phyloP scores from a whole-genome alignment of 2,113 vertebrate genomes.

The Bufo gargarizans region DNA sequence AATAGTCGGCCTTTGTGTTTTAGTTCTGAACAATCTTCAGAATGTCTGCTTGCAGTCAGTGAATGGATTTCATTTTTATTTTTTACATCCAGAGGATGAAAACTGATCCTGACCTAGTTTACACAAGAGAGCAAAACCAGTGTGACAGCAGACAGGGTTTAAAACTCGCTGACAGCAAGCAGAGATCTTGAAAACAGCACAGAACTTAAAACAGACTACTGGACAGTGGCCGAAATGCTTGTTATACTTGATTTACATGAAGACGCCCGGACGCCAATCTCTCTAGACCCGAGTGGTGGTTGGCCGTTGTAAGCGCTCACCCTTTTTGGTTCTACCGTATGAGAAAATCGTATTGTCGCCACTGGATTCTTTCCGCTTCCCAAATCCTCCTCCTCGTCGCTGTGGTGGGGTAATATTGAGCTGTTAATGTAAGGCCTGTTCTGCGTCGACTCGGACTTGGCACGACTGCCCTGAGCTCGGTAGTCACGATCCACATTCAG shows the following conservation, averaged over 20 bases:
- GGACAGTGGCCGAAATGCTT: too few species aligned
- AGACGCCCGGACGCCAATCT: too few species aligned
- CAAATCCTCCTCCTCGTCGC: constrained; percentile 64
- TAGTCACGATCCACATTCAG: constrained; percentile 52
- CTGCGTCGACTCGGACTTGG: constrained; percentile 58
- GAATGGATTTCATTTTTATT: too few species aligned
- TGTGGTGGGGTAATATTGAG: constrained; percentile 63
- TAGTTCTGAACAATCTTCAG: too few species aligned
- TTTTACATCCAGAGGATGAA: too few species aligned
- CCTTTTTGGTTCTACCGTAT: constrained; percentile 95
- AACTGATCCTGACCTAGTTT: too few species aligned
- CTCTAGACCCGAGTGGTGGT: neutral
- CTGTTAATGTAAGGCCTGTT: constrained; percentile 65
- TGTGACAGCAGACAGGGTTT: too few species aligned
- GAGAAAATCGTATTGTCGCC: constrained; percentile 92
- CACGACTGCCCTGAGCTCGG: constrained; percentile 60
- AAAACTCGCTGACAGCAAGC: neutral
- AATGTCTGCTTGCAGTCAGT: too few species aligned
- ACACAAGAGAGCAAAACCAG: too few species aligned
- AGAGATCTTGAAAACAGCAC: neutral
- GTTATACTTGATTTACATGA: too few species aligned
- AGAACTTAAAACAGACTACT: too few species aligned
- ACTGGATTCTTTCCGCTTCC: constrained; percentile 70
- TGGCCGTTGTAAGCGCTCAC: constrained; percentile 66
- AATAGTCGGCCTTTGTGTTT: too few species aligned